A percentile compares a stretch with the other conserved stretches of the same genome.
Conservation (phyloP, 2,888 invertebrate genomes). For the Linyphia triangularis region DNA sequence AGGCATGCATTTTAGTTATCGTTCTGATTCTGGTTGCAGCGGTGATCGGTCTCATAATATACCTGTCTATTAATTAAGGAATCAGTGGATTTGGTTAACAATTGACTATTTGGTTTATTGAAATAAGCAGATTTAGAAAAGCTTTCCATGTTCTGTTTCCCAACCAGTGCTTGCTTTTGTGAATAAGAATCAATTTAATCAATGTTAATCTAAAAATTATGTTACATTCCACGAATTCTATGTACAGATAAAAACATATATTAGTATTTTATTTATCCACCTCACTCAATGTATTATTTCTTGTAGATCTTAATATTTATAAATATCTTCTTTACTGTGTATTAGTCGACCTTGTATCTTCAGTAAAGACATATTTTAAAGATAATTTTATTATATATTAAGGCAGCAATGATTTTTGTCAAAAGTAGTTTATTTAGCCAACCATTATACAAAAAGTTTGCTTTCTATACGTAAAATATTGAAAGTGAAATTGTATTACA, state of each 20-base stretch:
- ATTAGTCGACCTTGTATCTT: conserved; percentile 29
- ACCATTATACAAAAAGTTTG: too few relatives aligned
- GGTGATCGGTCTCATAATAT: conserved; percentile 74
- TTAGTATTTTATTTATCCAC: conserved; percentile 36
- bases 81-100: neutral
- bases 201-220: conserved; percentile 30
- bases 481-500: neutral
- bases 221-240: conserved; percentile 50
- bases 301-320: conserved; percentile 46
- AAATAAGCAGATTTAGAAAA: conserved; percentile 19
- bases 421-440: neutral
- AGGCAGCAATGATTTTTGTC: neutral
- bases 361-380: neutral
- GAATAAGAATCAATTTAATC: conserved; percentile 54
- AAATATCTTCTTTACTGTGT: conserved; percentile 28
- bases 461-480: neutral
- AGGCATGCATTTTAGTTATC: conserved; percentile 70
- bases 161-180: conserved; percentile 17
- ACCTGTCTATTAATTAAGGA: conserved; percentile 50
- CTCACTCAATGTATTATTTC: conserved; percentile 28
- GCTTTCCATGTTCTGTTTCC: conserved; percentile 27
- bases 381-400: neutral
- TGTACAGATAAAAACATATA: conserved; percentile 40
- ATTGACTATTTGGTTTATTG: conserved; percentile 1
- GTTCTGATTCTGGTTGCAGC: conserved; percentile 69